Percentiles rank a stretch among this genome's conserved stretches.
Conservation (phyloP, 30 jellyfish, hydroid and myxozoan species). For the Rhopilema esculentum region DNA sequence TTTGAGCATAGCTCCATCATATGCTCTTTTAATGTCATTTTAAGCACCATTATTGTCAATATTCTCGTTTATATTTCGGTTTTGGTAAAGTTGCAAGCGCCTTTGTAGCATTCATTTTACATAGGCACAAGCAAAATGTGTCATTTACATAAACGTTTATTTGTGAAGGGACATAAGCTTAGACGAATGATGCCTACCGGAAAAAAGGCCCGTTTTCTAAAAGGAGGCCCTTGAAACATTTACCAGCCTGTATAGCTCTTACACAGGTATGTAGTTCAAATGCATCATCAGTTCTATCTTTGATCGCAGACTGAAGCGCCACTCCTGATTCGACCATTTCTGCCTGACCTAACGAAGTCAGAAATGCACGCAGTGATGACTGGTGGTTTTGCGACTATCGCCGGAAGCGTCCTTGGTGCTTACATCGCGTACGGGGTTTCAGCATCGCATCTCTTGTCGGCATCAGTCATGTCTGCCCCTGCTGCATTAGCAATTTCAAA, state of each 20-base stretch:
- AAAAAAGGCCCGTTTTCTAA: no score
- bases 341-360: slow-evolving; percentile 83
- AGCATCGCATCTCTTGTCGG: slow-evolving; percentile 90
- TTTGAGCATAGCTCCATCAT: no score
- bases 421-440: slow-evolving; percentile 82
- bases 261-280: not conserved
- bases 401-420: slow-evolving; percentile 96
- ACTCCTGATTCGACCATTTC: slow-evolving; percentile 88
- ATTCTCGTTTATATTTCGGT: no score
- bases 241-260: not conserved
- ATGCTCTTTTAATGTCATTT: no score
- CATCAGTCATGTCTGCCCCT: slow-evolving; percentile 98
- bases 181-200: no score
- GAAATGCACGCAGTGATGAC: slow-evolving; percentile 94
- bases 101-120: no score
- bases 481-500: slow-evolving; percentile 95
- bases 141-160: no score
- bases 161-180: no score
- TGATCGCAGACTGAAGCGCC: slow-evolving; percentile 90
- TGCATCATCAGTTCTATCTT: not conserved
- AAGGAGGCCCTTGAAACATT: not conserved
- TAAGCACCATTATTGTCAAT: no score
- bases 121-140: no score
- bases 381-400: slow-evolving; percentile 96
- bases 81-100: no score